Evolutionary conservation across 2,113 vertebrate species (phyloP).

Genomic region (Lophura nycthemera): DNA sequence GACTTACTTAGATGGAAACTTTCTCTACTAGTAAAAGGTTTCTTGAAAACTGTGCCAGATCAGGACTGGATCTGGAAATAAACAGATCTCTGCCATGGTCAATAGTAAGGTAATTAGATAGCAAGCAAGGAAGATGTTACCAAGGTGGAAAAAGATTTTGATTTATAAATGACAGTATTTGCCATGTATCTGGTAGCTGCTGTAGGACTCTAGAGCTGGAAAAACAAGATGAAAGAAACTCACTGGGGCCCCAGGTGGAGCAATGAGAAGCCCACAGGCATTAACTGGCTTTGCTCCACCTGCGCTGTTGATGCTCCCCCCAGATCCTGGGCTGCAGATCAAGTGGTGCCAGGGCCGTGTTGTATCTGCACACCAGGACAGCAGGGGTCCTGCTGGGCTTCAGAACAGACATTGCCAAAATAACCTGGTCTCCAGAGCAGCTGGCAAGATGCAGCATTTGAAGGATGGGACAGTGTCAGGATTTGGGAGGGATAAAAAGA

Average conservation of each 20-base stretch:
- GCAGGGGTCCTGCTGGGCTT: neutral
- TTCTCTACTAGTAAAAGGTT: neutral
- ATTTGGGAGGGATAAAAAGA: neutral
- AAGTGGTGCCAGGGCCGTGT: neutral
- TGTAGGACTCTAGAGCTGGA: neutral
- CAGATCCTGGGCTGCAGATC: neutral
- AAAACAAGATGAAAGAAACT: rapidly evolving
- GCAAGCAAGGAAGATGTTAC: neutral
- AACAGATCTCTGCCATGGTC: neutral
- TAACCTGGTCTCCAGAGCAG: neutral
- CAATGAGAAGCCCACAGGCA: neutral
- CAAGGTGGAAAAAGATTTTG: neutral
- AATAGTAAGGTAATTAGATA: neutral
- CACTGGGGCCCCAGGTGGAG: neutral
- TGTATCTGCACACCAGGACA: rapidly evolving
- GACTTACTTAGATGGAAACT: neutral
- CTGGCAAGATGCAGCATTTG: rapidly evolving
- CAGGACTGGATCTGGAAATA: neutral
- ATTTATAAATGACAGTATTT: neutral
- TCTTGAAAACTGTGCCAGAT: neutral
- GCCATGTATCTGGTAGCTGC: neutral
- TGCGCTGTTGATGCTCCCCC: neutral
- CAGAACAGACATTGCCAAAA: neutral
- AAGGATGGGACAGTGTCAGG: neutral
- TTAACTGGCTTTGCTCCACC: neutral